phyloP scores from a whole-genome alignment of 2,797 vertebrate genomes.

The Simalia tracyae region DNA sequence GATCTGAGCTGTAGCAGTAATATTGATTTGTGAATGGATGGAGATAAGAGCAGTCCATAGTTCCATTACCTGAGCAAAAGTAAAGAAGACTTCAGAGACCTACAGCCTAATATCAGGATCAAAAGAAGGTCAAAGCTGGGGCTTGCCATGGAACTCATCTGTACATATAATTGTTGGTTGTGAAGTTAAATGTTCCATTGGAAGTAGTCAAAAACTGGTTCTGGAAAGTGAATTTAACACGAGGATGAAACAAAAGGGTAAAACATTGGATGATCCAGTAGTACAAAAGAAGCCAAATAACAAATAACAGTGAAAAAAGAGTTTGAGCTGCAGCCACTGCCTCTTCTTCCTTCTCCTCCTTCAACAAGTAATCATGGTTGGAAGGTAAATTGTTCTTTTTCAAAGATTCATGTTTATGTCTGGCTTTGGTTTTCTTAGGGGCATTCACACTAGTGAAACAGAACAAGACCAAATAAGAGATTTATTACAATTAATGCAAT shows the following conservation, averaged over 20 bases:
- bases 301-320: not conserved
- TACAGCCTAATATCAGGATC: not conserved
- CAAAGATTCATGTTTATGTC: not conserved
- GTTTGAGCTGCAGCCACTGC: not conserved
- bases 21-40: not conserved
- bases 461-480: not conserved
- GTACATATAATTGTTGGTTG: not conserved
- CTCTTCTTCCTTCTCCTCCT: not conserved
- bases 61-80: not conserved
- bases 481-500: not conserved
- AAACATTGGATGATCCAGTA: not conserved
- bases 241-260: not conserved
- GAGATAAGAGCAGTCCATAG: not conserved
- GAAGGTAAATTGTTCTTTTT: not conserved
- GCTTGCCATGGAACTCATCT: not conserved
- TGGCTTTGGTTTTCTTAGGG: not conserved
- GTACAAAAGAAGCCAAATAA: not conserved
- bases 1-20: not conserved
- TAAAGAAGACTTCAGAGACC: not conserved
- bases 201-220: not conserved
- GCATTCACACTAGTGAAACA: not conserved
- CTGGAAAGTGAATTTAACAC: not conserved
- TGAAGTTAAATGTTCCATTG: not conserved
- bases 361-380: not conserved
- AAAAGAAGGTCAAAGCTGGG: not conserved